These are phyloP conservation scores for Mixornis gularis DNA, from an alignment of 2,113 vertebrate species.

Conservation along the genomic window DNA sequence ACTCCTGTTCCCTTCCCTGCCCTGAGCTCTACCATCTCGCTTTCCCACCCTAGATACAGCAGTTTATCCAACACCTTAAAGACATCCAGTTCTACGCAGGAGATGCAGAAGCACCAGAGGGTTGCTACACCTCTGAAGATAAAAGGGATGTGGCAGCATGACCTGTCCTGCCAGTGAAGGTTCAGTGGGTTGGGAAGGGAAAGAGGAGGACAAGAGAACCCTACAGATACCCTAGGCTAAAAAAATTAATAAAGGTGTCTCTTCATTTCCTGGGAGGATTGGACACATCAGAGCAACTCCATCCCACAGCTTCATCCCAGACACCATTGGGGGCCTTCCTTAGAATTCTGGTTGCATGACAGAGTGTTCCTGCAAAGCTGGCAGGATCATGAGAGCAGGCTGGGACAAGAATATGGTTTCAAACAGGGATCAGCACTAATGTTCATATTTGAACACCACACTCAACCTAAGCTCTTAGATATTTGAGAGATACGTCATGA, in stretches of 20 bases:
- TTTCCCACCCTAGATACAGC: constrained; percentile 48
- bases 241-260: neutral
- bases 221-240: neutral
- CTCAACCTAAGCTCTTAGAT: neutral
- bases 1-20: neutral
- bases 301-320: neutral
- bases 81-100: constrained; percentile 28
- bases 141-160: neutral
- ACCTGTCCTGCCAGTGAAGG: neutral
- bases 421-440: neutral
- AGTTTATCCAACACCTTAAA: constrained; percentile 50
- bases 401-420: neutral
- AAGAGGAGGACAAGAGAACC: neutral
- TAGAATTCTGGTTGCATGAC: neutral
- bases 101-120: neutral
- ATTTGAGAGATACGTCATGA: neutral
- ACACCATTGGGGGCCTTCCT: fast-evolving
- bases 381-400: neutral
- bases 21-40: neutral
- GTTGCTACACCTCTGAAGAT: neutral
- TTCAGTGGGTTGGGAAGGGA: neutral
- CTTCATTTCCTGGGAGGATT: neutral
- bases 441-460: neutral
- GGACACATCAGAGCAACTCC: neutral
- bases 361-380: neutral